Evolutionary conservation across 2,113 vertebrate species (phyloP).

Genomic region (Leptobrachium ailaonicum): DNA sequence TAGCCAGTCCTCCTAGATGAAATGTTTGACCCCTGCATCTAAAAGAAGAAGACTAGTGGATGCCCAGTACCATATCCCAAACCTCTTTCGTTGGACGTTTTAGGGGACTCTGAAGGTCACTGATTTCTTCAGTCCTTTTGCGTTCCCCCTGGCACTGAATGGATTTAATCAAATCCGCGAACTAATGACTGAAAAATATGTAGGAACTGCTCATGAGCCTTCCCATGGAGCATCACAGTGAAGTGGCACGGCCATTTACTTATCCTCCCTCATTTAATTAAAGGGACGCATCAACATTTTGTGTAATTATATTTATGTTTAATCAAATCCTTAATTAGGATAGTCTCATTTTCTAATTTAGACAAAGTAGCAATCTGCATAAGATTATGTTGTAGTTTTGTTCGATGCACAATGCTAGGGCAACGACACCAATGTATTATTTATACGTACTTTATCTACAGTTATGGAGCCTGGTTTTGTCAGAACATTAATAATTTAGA

Average conservation of each 20-base stretch:
- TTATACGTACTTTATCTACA: neutral
- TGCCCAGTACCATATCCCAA: too few relatives aligned
- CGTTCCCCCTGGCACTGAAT: neutral
- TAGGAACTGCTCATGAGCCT: neutral
- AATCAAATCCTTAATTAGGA: neutral
- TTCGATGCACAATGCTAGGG: neutral
- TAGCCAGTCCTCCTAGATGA: too few relatives aligned
- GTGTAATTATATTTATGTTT: conserved; percentile 2
- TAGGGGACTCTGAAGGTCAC: too few relatives aligned
- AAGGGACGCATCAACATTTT: neutral
- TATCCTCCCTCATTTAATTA: neutral
- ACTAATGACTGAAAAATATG: neutral
- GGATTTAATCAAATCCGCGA: neutral
- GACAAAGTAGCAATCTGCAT: neutral
- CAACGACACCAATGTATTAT: neutral
- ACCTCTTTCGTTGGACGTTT: too few relatives aligned
- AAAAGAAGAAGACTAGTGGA: too few relatives aligned
- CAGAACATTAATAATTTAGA: too few relatives aligned
- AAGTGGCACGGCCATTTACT: neutral
- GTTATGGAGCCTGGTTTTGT: too few relatives aligned
- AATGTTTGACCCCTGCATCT: too few relatives aligned
- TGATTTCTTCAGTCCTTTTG: too few relatives aligned
- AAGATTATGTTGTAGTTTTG: neutral
- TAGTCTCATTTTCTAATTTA: neutral
- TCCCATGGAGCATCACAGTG: neutral